phyloP scores from a whole-genome alignment of 2,113 vertebrate species.

The Indri indri region DNA sequence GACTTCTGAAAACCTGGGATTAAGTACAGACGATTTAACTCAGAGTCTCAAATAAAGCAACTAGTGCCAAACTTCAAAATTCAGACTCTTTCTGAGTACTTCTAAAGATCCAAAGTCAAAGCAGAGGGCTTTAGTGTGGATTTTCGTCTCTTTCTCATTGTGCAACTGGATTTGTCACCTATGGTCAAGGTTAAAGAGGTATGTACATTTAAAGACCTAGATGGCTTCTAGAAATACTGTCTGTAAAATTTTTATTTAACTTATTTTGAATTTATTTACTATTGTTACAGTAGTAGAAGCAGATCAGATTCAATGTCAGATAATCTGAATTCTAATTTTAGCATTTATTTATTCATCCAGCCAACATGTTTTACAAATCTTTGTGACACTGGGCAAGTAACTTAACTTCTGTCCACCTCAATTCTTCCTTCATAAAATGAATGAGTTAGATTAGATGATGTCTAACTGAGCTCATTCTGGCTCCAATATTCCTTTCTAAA shows the following conservation, averaged over 20 bases:
- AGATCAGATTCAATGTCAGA: neutral
- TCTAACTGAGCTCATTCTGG: neutral
- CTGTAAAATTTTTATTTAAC: neutral
- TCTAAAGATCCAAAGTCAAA: neutral
- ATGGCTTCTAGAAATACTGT: neutral
- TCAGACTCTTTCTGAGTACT: neutral
- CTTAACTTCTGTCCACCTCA: neutral
- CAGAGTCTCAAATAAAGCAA: neutral
- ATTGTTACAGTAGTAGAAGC: neutral
- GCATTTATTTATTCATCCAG: neutral
- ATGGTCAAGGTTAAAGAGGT: neutral
- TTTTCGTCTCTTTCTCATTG: neutral
- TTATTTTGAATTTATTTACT: neutral
- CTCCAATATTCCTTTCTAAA: neutral
- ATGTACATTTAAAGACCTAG: neutral
- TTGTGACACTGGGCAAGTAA: neutral
- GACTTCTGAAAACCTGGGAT: neutral
- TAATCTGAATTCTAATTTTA: neutral
- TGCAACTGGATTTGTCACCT: neutral
- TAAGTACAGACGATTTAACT: neutral
- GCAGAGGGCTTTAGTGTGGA: neutral
- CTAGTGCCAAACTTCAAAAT: neutral
- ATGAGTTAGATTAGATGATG: neutral
- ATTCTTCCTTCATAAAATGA: neutral
- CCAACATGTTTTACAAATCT: neutral